Percentiles rank a stretch among this genome's conserved stretches.
Evolutionary conservation across 2,888 invertebrate genomes (phyloP).

Genomic region (Biston betularia): DNA sequence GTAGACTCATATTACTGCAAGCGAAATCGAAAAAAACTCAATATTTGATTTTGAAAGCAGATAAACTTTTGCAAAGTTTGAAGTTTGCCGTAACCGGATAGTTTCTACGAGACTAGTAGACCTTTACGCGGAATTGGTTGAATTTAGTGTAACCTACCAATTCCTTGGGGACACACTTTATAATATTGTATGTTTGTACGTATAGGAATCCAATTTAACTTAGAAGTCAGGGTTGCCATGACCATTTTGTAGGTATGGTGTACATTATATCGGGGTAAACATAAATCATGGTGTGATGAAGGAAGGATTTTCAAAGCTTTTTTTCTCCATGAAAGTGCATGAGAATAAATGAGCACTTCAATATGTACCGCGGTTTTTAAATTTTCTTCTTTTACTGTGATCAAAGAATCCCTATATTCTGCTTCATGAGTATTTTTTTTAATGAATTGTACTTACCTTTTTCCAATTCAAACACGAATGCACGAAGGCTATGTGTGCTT

Average conservation of each 20-base stretch:
- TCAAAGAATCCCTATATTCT: too few species aligned
- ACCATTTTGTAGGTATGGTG: too few species aligned
- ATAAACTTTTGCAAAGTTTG: slow-evolving; percentile 4
- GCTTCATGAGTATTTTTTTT: too few species aligned
- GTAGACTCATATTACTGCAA: not conserved
- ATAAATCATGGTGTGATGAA: too few species aligned
- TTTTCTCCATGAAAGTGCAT: not conserved
- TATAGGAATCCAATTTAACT: slow-evolving; percentile 20
- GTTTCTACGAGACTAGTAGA: not conserved
- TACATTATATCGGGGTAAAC: too few species aligned
- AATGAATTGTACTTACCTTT: too few species aligned
- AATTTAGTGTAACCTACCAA: slow-evolving; percentile 2
- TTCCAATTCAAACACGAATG: too few species aligned
- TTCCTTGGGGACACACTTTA: not conserved
- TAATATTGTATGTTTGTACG: not conserved
- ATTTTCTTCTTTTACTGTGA: too few species aligned
- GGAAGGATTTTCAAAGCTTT: not conserved
- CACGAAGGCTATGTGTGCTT: too few species aligned
- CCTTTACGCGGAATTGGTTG: not conserved
- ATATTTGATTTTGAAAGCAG: not conserved
- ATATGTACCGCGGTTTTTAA: too few species aligned
- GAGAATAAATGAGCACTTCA: not conserved
- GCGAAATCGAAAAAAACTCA: not conserved
- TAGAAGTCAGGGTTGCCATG: not conserved
- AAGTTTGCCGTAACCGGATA: not conserved